Evolutionary conservation across 2,888 invertebrate genomes (phyloP).

Genomic region (Cataglyphis albicans): DNA sequence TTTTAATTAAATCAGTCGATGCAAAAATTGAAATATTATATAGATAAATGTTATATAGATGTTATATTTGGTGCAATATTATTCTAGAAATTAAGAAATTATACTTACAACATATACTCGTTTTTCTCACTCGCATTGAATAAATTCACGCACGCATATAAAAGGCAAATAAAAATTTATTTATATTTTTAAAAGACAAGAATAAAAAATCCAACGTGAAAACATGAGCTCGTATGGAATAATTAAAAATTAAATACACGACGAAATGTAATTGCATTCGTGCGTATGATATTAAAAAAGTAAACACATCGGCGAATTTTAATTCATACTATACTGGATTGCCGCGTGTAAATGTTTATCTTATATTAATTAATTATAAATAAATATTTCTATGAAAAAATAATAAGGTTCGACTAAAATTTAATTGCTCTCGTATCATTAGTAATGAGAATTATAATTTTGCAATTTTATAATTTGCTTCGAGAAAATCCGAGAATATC

Average conservation of each 20-base stretch:
- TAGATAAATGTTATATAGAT: not conserved
- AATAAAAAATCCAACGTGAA: slow-evolving; percentile 18
- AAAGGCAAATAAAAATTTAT: slow-evolving; percentile 33
- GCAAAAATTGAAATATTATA: not conserved
- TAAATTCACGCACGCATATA: not conserved
- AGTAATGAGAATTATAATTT: not conserved
- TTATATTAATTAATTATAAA: slow-evolving; percentile 35
- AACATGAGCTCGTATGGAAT: slow-evolving; percentile 23
- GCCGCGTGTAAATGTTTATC: slow-evolving; percentile 4
- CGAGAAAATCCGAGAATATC: not conserved
- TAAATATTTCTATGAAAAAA: slow-evolving; percentile 16
- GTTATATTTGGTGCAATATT: not conserved
- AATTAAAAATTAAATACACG: slow-evolving; percentile 49
- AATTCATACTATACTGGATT: slow-evolving; percentile 44
- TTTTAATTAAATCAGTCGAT: not conserved
- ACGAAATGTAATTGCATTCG: slow-evolving; percentile 46
- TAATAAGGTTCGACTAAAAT: slow-evolving; percentile 11
- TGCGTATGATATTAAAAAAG: slow-evolving; percentile 28
- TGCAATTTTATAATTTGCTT: not conserved
- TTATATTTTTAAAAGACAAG: slow-evolving; percentile 14
- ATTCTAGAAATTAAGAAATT: slow-evolving; percentile 11
- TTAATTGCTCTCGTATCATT: slow-evolving; percentile 3
- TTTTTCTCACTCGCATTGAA: not conserved
- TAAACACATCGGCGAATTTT: slow-evolving; percentile 41
- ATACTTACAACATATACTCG: not conserved